phyloP scores from a whole-genome alignment of 1,140 invertebrate genomes.

The Asbolus verrucosus region DNA sequence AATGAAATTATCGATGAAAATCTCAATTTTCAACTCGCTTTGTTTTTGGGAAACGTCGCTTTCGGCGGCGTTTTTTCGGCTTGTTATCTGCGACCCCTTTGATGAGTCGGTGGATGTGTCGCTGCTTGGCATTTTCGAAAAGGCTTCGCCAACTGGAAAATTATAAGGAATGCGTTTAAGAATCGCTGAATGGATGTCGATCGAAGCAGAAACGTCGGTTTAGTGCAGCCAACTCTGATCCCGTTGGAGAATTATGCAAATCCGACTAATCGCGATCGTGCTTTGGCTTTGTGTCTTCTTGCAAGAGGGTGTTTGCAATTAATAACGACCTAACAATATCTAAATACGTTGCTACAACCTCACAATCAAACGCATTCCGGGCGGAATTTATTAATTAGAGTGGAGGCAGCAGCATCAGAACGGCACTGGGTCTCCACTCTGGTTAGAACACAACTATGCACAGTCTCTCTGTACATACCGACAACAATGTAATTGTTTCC shows the following conservation, averaged over 20 bases:
- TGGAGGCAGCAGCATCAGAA: slow-evolving; percentile 17
- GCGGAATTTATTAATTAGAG: slow-evolving; percentile 33
- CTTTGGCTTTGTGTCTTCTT: slow-evolving; percentile 30
- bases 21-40: no score
- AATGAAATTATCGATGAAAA: no score
- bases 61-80: no score
- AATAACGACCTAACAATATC: slow-evolving; percentile 35
- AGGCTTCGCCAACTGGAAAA: no score
- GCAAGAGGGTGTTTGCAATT: slow-evolving; percentile 29
- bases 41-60: no score
- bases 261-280: slow-evolving; percentile 31
- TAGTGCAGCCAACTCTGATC: slow-evolving; percentile 7
- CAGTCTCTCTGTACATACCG: slow-evolving; percentile 20
- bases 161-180: no score
- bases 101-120: no score
- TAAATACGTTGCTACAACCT: slow-evolving; percentile 32
- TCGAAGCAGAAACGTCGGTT: slow-evolving; percentile 2
- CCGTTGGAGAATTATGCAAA: slow-evolving; percentile 32
- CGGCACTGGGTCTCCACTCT: slow-evolving; percentile 9
- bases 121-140: no score
- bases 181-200: no score
- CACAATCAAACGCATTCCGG: slow-evolving; percentile 34
- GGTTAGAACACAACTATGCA: slow-evolving; percentile 16
- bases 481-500: slow-evolving; percentile 39
- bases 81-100: no score